These are phyloP conservation scores for Nannoperca obscura DNA, from an alignment of 2,797 vertebrate species.

Conservation along the genomic window DNA sequence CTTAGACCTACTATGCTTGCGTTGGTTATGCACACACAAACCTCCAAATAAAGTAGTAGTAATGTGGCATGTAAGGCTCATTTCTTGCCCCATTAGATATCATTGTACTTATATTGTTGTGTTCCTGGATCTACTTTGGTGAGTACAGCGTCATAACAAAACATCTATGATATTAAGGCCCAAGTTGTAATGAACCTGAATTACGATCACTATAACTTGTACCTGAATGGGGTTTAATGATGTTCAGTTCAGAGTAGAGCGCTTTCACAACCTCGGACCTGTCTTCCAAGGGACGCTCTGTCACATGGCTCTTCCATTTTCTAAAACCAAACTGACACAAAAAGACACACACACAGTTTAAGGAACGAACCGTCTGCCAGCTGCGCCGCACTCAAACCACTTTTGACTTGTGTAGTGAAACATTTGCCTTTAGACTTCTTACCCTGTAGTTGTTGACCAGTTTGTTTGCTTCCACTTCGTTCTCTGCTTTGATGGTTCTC, in stretches of 20 bases:
- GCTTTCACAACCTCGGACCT: slow-evolving; percentile 92
- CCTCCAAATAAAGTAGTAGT: neutral
- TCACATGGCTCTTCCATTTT: slow-evolving; percentile 95
- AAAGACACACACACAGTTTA: slow-evolving; percentile 5
- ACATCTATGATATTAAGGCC: neutral
- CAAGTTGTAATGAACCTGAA: neutral
- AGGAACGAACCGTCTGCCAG: neutral
- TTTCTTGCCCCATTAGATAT: neutral
- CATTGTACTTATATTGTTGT: neutral
- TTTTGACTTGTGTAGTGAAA: neutral
- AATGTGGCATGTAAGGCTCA: neutral
- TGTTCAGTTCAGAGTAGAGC: slow-evolving; percentile 90
- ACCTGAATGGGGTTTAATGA: slow-evolving; percentile 82
- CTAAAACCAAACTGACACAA: slow-evolving; percentile 91
- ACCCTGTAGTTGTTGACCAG: slow-evolving; percentile 92
- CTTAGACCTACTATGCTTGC: neutral
- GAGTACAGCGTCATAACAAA: neutral
- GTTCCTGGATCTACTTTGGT: neutral
- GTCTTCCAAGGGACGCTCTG: slow-evolving; percentile 88
- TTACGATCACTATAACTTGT: neutral
- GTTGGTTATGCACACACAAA: neutral
- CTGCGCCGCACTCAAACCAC: slow-evolving; percentile 1
- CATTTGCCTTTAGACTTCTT: slow-evolving; percentile 3
- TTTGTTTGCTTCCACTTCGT: slow-evolving; percentile 89
- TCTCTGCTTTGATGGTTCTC: slow-evolving; percentile 88